Evolutionary conservation across 2,113 vertebrate genomes (phyloP), one percentile per base, ranked within the genome.

Genomic region (human): DNA sequence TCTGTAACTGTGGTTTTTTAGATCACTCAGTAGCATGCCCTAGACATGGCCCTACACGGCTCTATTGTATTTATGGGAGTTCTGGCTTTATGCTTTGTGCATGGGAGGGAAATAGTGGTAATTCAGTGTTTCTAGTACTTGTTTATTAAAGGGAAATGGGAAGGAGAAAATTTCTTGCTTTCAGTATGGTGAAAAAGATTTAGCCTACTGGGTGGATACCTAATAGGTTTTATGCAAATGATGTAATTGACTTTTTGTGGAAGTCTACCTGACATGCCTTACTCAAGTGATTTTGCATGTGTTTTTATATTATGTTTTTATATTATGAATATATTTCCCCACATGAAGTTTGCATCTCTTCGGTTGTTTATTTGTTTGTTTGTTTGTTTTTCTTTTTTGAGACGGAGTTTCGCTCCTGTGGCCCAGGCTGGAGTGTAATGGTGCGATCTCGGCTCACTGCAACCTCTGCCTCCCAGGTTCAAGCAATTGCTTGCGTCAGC

Each of bases 71-170:
- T 96, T 92, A 85, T 95, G 40, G 68, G 95, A 92, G 43, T 97
- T 96, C 70, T 95, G 98, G 94, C 92, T 97, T 97, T 97, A 72
- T 90, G 78, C 87, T 88, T 57, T 32, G 52, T 95, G 85, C 97
- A 96, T 97, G 90, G 94, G 81, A 97, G 97, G 85, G 97, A 97
- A 97, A 96, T 95, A 88, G 88, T 96, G 81, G 90, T 87, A 96
- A 97, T 96, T 98, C 89, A 95, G 35, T 96, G 76, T 96, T 97
- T 97, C 82, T 97, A 95, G 92, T 87, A 85, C 84, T 97, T 97
- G 96, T 97, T 98, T 98, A 94, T 96, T 97, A 93, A 84, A n/a
- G 64, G 95, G 64, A 93, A 93, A 96, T 96, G 72, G 76, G 75
- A 97, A 97, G 64, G 72, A 95, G 96, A 97, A 98, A 96, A 93